phyloP scores from a whole-genome alignment of 2,113 vertebrate species.

The Mastomys coucha region DNA sequence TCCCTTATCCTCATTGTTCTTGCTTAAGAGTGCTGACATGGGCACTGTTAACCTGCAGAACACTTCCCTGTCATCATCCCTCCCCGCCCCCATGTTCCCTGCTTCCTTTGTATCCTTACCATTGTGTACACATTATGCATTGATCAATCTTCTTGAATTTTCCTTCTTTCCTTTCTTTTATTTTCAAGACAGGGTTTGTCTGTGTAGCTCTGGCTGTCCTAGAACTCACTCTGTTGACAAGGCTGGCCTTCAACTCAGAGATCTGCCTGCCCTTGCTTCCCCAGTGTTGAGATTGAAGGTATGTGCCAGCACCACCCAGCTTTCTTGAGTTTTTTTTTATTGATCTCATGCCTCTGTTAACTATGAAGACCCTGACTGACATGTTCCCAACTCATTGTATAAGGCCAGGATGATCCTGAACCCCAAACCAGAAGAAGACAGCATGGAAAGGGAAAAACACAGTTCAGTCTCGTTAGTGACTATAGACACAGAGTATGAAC shows the following conservation, averaged over 20 bases:
- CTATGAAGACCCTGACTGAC: not conserved
- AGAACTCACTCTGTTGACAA: not conserved
- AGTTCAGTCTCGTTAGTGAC: not conserved
- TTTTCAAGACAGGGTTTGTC: not conserved
- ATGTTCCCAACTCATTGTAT: not conserved
- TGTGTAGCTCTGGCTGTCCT: not conserved
- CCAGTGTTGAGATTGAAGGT: not conserved
- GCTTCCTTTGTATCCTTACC: fast-evolving
- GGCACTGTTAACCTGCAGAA: not conserved
- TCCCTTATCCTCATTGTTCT: not conserved
- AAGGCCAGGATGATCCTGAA: not conserved
- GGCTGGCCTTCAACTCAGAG: not conserved
- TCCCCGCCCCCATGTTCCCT: not conserved
- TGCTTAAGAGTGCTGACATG: not conserved
- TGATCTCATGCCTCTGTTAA: not conserved
- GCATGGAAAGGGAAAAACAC: not conserved
- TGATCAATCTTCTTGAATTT: not conserved
- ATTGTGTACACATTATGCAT: not conserved
- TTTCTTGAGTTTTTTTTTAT: not conserved
- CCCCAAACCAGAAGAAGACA: not conserved
- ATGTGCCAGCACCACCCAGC: not conserved
- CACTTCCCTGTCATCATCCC: not conserved
- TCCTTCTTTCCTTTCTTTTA: not conserved
- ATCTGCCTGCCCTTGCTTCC: not conserved
- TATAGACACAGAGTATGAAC: not conserved